Percentiles rank a stretch among this genome's conserved stretches.
These are phyloP conservation scores for Aphaenogaster ashmeadi DNA, from an alignment of 1,140 invertebrate genomes.

Conservation along the genomic window DNA sequence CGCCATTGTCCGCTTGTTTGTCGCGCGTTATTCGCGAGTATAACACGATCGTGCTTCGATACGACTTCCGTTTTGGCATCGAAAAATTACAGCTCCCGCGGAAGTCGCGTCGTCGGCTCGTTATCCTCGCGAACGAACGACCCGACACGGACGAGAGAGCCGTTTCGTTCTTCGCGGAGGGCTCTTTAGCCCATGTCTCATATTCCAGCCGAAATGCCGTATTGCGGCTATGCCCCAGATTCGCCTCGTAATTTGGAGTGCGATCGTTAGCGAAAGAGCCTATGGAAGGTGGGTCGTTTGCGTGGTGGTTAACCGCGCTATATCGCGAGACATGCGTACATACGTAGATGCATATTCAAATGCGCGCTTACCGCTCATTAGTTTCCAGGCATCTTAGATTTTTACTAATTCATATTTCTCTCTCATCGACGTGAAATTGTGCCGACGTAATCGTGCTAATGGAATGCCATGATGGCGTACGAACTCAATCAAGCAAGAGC, in stretches of 20 bases:
- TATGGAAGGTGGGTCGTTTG: constrained; percentile 62
- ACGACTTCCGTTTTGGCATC: constrained; percentile 47
- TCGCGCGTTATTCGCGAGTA: constrained; percentile 3
- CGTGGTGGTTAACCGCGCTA: constrained; percentile 55
- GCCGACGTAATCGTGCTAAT: constrained; percentile 10
- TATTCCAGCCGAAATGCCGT: constrained; percentile 72
- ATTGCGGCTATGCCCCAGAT: constrained; percentile 75
- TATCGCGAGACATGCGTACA: constrained; percentile 36
- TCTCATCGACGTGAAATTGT: background rate
- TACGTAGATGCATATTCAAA: background rate
- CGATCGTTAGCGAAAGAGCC: constrained; percentile 77
- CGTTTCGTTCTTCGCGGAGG: constrained; percentile 18
- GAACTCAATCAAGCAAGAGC: constrained; percentile 1
- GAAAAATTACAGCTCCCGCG: constrained; percentile 21
- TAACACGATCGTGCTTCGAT: constrained; percentile 9
- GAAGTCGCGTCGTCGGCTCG: background rate
- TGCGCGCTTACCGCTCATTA: constrained; percentile 24
- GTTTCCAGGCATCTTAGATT: constrained; percentile 10
- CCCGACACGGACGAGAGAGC: background rate
- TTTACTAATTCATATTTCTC: constrained; percentile 5
- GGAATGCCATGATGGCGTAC: background rate
- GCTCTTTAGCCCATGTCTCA: constrained; percentile 68
- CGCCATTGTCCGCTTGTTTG: constrained; percentile 23
- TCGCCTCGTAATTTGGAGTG: constrained; percentile 67
- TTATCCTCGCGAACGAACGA: constrained; percentile 14